These are phyloP conservation scores for Coptotermes formosanus DNA, from an alignment of 1,140 invertebrate species.

Conservation along the genomic window DNA sequence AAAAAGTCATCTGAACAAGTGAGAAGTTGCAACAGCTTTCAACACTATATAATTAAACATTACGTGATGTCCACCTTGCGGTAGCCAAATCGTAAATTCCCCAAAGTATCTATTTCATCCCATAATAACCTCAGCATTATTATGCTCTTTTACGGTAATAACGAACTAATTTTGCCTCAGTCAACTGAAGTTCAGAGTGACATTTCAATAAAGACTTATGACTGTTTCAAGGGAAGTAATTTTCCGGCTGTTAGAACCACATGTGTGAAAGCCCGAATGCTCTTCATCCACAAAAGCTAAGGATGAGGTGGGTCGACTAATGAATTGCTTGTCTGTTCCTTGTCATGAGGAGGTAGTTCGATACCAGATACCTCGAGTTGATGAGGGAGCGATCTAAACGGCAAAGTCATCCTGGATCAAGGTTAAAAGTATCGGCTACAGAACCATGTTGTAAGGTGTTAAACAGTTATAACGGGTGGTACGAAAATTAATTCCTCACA, in stretches of 20 bases:
- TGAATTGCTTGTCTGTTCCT: conserved; percentile 15
- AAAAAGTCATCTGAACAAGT: no score
- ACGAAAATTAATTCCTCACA: not conserved
- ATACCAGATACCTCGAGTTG: conserved; percentile 13
- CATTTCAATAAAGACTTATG: not conserved
- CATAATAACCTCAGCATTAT: not conserved
- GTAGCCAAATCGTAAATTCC: not conserved
- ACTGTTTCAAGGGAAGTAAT: not conserved
- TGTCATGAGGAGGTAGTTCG: conserved; percentile 8
- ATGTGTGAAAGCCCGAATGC: not conserved
- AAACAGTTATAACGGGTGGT: not conserved
- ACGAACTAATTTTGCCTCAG: not conserved
- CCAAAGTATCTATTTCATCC: not conserved
- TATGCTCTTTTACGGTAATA: not conserved
- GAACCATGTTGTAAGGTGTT: not conserved
- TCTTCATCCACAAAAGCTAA: not conserved
- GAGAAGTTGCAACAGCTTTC: no score
- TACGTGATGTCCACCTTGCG: no score
- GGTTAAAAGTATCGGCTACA: not conserved
- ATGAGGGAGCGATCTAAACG: conserved; percentile 1
- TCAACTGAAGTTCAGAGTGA: not conserved
- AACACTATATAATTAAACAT: no score
- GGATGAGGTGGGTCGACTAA: conserved; percentile 11
- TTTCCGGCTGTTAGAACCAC: not conserved
- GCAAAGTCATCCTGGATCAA: conserved; percentile 9